Conservation (phyloP, 2,113 vertebrate genomes). For the Falcunculus frontatus region DNA sequence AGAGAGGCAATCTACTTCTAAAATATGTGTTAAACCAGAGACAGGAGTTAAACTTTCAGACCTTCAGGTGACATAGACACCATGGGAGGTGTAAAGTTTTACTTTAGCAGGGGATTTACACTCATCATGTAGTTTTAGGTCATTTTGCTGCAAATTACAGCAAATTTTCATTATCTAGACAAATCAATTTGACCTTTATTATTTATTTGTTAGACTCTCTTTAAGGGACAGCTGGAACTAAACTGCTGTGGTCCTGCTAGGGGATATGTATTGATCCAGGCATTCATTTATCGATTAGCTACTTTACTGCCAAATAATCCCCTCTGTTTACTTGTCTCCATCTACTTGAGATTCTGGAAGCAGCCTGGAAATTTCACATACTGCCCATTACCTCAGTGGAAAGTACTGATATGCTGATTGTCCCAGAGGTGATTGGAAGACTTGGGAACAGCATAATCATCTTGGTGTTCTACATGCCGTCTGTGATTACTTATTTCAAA, state of each 20-base stretch:
- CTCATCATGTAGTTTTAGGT: neutral
- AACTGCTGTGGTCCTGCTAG: slow-evolving; percentile 13
- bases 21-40: neutral
- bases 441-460: neutral
- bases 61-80: neutral
- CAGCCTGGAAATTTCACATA: neutral
- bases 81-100: neutral
- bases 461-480: slow-evolving; percentile 20
- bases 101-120: neutral
- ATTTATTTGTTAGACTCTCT: slow-evolving; percentile 48
- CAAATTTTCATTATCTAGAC: neutral
- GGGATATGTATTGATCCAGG: slow-evolving; percentile 41
- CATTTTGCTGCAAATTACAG: neutral
- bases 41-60: neutral
- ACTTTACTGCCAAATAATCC: slow-evolving; percentile 29
- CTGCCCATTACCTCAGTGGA: slow-evolving; percentile 51
- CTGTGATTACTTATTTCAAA: neutral
- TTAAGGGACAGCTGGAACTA: slow-evolving; percentile 28
- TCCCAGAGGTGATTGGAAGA: neutral
- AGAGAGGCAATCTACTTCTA: neutral
- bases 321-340: slow-evolving; percentile 6
- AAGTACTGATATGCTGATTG: slow-evolving; percentile 62
- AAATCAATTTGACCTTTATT: slow-evolving; percentile 29
- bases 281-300: slow-evolving; percentile 57
- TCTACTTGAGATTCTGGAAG: slow-evolving; percentile 44